Evolutionary conservation across 2,888 invertebrate species (phyloP), one percentile per base, ranked within the genome.

Genomic region (Sinelater perroti): DNA sequence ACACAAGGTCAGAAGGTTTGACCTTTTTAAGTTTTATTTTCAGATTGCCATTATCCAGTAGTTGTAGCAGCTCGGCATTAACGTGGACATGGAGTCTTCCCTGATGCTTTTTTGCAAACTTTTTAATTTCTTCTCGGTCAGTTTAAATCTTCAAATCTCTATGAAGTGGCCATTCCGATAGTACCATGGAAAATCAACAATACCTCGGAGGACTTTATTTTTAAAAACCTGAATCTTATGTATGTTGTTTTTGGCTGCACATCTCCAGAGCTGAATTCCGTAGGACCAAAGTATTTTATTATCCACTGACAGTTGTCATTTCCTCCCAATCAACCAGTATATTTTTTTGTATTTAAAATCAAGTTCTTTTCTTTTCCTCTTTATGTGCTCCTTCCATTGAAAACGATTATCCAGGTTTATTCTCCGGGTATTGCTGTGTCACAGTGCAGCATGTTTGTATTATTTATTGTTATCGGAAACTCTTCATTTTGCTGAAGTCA

Each of bases 1-100:
- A 31, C 31, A 31, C 31, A 31, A 38, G 20, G 13, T 24, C 8
- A 49, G 6, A 17, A 20, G 11, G 31, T 36, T 33, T 49, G 20
- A 49, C 20, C n/a, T n/a, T n/a, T n/a, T n/a, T n/a, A n/a, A n/a
- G n/a, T n/a, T n/a, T n/a, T n/a, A 6, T 8, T 24, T 36, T 11
- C 35, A 49, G 11, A 13, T 49, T 13, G 35, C 16, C 8, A n/a
- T 56, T 50, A 40, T 56, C 28, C 8, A 56, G 47, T 16, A 56
- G 6, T 28, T 36, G 11, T 31, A 11, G 13, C 3, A 31, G 4
- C 31, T 56, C 56, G 18, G 24, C 10, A 28, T 49, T 56, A 17
- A 21, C 31, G 24, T 56, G 47, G 2, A n/a, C 35, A 21, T 56
- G 45, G 2, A 26, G 28, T 26, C 28, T 26, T 26, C 5, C 5